Conservation (phyloP, 2,888 invertebrate species). For the Cheilosia impressa region DNA sequence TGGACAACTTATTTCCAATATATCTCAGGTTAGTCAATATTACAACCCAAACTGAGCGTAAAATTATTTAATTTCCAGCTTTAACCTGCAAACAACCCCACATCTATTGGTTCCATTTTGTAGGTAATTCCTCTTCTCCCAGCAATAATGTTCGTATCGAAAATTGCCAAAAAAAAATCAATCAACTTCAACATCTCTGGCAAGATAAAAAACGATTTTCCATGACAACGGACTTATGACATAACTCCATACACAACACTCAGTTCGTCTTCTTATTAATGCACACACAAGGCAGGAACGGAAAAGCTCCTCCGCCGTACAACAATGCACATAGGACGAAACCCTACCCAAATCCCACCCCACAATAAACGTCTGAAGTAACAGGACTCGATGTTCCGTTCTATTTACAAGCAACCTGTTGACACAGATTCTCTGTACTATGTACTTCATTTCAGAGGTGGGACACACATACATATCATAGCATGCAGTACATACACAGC, state of each 20-base stretch:
- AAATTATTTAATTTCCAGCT: not conserved
- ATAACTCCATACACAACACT: constrained; percentile 53
- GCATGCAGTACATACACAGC: not conserved
- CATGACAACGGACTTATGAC: constrained; percentile 65
- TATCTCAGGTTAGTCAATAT: no score
- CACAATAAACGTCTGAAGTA: constrained; percentile 56
- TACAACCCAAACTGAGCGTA: not conserved
- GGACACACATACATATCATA: constrained; percentile 5
- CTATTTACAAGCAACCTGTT: constrained; percentile 75
- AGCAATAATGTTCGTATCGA: not conserved
- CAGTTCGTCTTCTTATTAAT: constrained; percentile 29
- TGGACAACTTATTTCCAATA: no score
- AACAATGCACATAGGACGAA: constrained; percentile 50
- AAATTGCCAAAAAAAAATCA: constrained; percentile 51
- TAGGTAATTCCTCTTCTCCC: not conserved
- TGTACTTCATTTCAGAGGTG: constrained; percentile 29
- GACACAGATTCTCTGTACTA: constrained; percentile 67
- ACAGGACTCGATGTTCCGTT: constrained; percentile 71
- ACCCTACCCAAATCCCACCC: constrained; percentile 29
- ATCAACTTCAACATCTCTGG: constrained; percentile 42
- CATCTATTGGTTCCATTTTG: not conserved
- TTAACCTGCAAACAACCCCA: not conserved
- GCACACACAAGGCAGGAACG: constrained; percentile 32
- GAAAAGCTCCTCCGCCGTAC: constrained; percentile 51
- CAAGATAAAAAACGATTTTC: constrained; percentile 9